Evolutionary conservation across 2,888 invertebrate genomes (phyloP), one percentile per base, ranked within the genome.

Genomic region (Dicroscelio sp.): DNA sequence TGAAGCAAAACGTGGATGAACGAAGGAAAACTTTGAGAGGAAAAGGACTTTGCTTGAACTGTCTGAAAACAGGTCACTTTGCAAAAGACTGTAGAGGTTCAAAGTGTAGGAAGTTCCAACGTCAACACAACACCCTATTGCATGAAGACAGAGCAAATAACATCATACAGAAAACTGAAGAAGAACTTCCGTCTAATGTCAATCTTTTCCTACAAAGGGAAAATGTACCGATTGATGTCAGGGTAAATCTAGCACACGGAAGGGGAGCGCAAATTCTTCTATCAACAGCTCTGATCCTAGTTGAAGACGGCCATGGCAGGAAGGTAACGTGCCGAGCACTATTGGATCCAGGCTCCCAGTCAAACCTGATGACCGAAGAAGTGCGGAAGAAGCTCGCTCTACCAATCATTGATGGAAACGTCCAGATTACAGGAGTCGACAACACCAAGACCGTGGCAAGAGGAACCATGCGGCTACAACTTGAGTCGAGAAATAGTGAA

Each of bases 291-390:
- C 60, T 60, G 27, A 25, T 69, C 20, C 25, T 38, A 14, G 69
- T 69, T 23, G 14, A 38, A 27, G 69, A 69, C 25, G 25, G 25
- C 25, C 69, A 38, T n/a, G 69, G 69, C 30, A 35, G n/a, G 12
- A 30, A n/a, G 3, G 23, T 87, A 4, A 38, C 25, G 20, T 90
- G 86, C 63, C 52, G 90, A 43, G 87, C 73, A 2, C 67, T 90
- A 0, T 43, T 92, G 17, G 92, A 92, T 69, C 79, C 87, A 31
- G 92, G 90, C 0, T 90, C 90, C 23, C 89, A 89, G 33, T 78
- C 80, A 0, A 87, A 90, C 69, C 31, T 92, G 10, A 88, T 92
- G 6, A 90, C 91, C 0, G 52, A 87, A 27, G 60, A 67, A 23
- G 82, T 91, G 3, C 35, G 67, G 23, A 78, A 33, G 38, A 86